Percentiles rank a stretch among this genome's conserved stretches.
Conservation (phyloP, 2,888 invertebrate genomes). For the Keiferia lycopersicella region DNA sequence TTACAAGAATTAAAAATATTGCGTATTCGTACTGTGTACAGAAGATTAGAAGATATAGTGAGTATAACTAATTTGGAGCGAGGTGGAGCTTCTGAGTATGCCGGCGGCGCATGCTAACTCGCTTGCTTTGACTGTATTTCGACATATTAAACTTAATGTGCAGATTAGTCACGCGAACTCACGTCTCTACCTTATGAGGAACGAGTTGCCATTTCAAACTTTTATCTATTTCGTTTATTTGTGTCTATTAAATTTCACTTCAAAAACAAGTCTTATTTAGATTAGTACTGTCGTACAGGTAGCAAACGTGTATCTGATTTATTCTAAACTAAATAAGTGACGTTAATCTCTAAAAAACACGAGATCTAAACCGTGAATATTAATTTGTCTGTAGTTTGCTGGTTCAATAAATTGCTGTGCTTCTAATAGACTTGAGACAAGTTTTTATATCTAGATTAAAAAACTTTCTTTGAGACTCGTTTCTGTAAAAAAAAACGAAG, state of each 20-base stretch:
- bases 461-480: slow-evolving; percentile 18
- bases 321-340: no score
- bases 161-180: slow-evolving; percentile 59
- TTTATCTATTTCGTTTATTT: background rate
- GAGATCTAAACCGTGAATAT: no score
- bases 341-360: no score
- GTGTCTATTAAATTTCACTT: background rate
- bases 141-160: slow-evolving; percentile 67
- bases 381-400: no score
- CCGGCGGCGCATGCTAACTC: slow-evolving; percentile 41
- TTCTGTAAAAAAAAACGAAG: background rate
- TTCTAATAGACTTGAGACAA: slow-evolving; percentile 3
- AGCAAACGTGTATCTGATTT: no score
- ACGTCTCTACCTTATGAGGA: slow-evolving; percentile 51
- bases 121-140: slow-evolving; percentile 62
- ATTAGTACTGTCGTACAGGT: no score
- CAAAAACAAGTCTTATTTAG: no score
- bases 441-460: slow-evolving; percentile 20
- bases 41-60: no score
- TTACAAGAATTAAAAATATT: no score
- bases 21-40: no score
- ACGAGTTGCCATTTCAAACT: slow-evolving; percentile 41
- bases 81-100: slow-evolving; percentile 44
- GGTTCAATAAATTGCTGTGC: background rate
- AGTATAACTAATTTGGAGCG: no score